Base-by-base conservation (phyloP, 2,113 vertebrate species). In the Hippocampus comes region DNA sequence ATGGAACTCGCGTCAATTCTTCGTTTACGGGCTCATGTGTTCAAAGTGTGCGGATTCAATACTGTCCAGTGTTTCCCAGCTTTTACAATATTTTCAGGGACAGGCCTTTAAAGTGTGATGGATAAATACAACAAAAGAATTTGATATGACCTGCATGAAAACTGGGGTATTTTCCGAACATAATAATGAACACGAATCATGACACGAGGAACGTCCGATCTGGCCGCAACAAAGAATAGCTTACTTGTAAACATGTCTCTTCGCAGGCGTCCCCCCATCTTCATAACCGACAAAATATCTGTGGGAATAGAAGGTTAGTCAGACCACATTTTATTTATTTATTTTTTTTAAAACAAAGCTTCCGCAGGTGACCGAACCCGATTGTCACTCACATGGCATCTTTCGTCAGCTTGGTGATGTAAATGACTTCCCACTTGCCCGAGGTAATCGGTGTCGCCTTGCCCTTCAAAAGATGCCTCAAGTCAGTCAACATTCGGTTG, bases 221-320 rank as follows among this genome's bases (percentile, higher is more conserved):
- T 34, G 30, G 30, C 30, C 5, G 30, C 30, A 34, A 34, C 2
- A 49, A 15, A 30, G 11, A 42, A 8, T 0, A 14, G 55, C 94
- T 95, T 93, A 98, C 97, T 94, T 98, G 90, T 98, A 97, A 75
- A 98, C 90, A 73, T 98, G 93, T 91, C 95, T 94, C 90, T 93
- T 92, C 73, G 94, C 94, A 63, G 97, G 95, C 69, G 23, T 90
- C 72, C 48, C 90, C 78, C 79, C 20, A 21, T 95, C 60, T 86
- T 96, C 91, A 87, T 98, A 99, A 86, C 97, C 98, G 69, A 96
- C 93, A 86, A 94, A 99, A 87, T 97, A 99, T 84, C 97, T 99
- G 83, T 69, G 71, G 84, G 90, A 61, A 83, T 38, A 48, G 4
- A 51, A 30, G 49, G 49, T 49, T 20, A 51, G 5, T 51, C 5